phyloP scores from a whole-genome alignment of 2,113 vertebrate genomes.

The Acrocephalus kingi region DNA sequence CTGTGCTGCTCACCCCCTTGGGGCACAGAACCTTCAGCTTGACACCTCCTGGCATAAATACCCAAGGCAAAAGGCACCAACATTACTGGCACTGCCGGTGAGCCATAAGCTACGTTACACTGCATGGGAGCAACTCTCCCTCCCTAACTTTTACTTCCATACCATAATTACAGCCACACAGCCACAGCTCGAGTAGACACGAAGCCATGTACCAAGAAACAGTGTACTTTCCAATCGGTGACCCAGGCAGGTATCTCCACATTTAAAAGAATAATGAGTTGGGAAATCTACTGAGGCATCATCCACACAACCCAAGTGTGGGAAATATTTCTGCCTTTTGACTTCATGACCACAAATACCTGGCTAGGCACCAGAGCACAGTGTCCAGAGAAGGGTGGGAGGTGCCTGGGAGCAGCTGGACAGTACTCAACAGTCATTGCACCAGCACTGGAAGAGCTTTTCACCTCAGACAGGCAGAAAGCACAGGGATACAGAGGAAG shows the following conservation, averaged over 20 bases:
- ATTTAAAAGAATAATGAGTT: neutral
- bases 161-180: neutral
- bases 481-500: neutral
- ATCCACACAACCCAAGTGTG: neutral
- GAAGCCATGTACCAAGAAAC: accelerated
- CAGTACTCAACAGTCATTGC: accelerated
- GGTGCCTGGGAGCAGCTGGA: neutral
- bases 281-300: neutral
- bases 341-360: accelerated
- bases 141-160: neutral
- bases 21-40: neutral
- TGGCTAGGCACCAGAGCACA: neutral
- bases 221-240: neutral
- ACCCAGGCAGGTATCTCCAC: neutral
- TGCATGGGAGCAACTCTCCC: neutral
- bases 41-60: neutral
- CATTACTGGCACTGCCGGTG: neutral
- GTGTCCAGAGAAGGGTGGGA: neutral
- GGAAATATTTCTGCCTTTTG: neutral
- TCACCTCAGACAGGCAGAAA: neutral
- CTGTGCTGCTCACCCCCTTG: neutral
- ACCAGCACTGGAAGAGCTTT: neutral
- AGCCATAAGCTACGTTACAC: accelerated
- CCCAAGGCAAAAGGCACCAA: accelerated
- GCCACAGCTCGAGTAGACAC: accelerated